Conservation (phyloP, 2,113 vertebrate genomes). For the Hypocryptadius cinnamomeus region DNA sequence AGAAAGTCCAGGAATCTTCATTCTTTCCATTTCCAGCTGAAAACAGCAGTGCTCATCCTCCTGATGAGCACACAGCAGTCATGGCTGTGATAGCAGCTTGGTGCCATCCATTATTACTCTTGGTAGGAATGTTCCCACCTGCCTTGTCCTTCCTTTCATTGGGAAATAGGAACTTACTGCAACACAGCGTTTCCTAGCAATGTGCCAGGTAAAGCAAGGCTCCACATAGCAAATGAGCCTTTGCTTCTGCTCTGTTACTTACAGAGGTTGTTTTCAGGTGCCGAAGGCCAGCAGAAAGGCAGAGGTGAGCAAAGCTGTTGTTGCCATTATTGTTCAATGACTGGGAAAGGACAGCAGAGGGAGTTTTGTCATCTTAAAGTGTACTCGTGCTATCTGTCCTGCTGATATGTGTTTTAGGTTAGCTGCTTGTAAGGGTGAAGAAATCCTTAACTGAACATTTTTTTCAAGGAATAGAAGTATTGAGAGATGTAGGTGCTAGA, state of each 20-base stretch:
- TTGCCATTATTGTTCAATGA: constrained; percentile 22
- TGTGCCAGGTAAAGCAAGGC: background rate
- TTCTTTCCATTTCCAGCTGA: background rate
- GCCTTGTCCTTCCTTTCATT: background rate
- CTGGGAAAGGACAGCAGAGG: constrained; percentile 58
- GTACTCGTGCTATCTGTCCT: background rate
- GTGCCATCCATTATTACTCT: background rate
- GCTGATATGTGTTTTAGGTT: background rate
- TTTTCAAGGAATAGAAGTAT: background rate
- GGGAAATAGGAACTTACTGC: background rate
- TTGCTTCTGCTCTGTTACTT: background rate
- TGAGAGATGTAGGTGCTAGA: background rate
- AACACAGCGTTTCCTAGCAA: background rate
- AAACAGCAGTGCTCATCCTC: background rate
- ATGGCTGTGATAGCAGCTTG: background rate
- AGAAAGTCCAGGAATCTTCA: background rate
- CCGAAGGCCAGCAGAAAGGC: background rate
- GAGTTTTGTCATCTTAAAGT: constrained; percentile 47
- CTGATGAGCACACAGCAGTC: background rate
- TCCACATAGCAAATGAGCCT: background rate
- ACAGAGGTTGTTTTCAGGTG: background rate
- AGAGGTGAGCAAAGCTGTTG: background rate
- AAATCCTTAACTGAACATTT: background rate
- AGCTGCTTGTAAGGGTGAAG: background rate
- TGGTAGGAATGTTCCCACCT: background rate